Evolutionary conservation across 35 echinoderm and acorn worm species (phyloP).

Genomic region (Amphiura filiformis): DNA sequence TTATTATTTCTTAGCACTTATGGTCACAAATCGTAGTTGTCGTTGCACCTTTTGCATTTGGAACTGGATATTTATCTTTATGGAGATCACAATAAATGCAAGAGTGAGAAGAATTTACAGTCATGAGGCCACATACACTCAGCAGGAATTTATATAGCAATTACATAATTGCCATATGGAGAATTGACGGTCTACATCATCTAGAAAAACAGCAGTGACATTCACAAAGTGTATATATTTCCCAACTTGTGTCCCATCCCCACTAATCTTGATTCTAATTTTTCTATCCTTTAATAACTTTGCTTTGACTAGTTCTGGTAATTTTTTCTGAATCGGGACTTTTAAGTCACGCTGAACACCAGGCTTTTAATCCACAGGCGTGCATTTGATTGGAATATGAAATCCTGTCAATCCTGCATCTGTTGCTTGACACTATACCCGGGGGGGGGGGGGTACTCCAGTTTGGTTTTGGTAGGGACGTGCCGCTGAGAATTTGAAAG

Average conservation of each 20-base stretch:
- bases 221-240: conserved; percentile 49
- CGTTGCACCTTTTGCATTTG: conserved; percentile 18
- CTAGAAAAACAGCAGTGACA: conserved; percentile 8
- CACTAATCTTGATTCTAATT: conserved; percentile 32
- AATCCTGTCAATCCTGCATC: conserved; percentile 23
- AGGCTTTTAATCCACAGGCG: neutral
- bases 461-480: too few species aligned
- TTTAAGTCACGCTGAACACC: conserved; percentile 26
- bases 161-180: conserved; percentile 38
- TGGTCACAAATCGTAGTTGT: too few species aligned
- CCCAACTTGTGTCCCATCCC: conserved; percentile 35
- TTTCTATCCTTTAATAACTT: conserved; percentile 3
- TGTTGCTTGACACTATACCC: neutral
- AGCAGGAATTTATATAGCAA: conserved; percentile 45
- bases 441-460: too few species aligned
- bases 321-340: conserved; percentile 9
- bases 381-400: neutral
- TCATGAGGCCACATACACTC: conserved; percentile 21
- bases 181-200: conserved; percentile 8
- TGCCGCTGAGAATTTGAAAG: too few species aligned
- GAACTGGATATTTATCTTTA: conserved; percentile 8
- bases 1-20: too few species aligned
- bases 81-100: conserved; percentile 13
- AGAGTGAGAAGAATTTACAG: conserved; percentile 9
- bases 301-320: neutral